phyloP scores from a whole-genome alignment of 2,113 vertebrate species.

The Trachemys scripta region DNA sequence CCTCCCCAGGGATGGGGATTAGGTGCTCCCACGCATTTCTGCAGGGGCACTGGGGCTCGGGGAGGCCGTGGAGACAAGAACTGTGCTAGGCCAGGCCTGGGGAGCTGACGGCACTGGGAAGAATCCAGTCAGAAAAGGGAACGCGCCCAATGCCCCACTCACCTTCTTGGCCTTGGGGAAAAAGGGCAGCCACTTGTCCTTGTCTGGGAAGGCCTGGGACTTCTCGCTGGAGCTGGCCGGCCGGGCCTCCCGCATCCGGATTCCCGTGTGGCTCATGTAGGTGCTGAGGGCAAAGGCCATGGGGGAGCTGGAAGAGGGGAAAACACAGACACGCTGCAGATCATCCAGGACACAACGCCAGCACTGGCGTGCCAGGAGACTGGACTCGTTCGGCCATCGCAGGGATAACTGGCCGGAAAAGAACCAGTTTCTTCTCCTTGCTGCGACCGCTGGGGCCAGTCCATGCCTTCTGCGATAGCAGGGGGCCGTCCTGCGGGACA shows the following conservation, averaged over 20 bases:
- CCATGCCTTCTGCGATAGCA: too few species aligned
- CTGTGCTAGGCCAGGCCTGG: accelerated
- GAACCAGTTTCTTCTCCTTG: neutral
- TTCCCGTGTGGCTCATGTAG: slow-evolving; percentile 89
- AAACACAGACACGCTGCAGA: neutral
- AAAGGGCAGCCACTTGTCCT: slow-evolving; percentile 94
- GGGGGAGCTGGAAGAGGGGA: slow-evolving; percentile 79
- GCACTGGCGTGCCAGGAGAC: accelerated
- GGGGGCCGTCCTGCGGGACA: neutral
- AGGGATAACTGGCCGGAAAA: neutral
- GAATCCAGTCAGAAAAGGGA: neutral
- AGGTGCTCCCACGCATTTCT: neutral
- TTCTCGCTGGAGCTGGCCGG: slow-evolving; percentile 76
- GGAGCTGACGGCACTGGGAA: neutral
- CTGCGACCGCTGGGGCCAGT: too few species aligned
- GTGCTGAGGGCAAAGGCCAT: slow-evolving; percentile 90
- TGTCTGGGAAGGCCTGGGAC: slow-evolving; percentile 82
- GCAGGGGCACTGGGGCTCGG: accelerated
- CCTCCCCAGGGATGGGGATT: neutral
- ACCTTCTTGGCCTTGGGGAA: slow-evolving; percentile 95
- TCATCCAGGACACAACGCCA: accelerated
- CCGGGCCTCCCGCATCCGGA: slow-evolving; percentile 88
- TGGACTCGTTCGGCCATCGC: neutral
- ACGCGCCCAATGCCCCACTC: neutral
- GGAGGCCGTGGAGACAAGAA: neutral